These are phyloP conservation scores for Eptatretus burgeri DNA, from an alignment of 2,113 vertebrate species.

Conservation along the genomic window DNA sequence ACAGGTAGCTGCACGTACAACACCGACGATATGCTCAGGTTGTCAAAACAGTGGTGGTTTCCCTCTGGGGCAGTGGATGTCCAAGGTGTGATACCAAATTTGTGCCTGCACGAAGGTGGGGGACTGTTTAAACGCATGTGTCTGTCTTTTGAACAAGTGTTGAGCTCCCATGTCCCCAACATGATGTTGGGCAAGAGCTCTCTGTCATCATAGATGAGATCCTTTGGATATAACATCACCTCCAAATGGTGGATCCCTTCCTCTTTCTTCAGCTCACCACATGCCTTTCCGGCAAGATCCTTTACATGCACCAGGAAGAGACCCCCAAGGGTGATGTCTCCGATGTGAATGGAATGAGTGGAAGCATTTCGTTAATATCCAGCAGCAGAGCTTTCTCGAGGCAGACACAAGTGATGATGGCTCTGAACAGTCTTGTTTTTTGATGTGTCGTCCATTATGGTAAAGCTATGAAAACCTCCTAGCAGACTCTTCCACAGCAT, in stretches of 20 bases:
- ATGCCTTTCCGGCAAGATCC: too few relatives aligned
- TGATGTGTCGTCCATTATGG: too few relatives aligned
- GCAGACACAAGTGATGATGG: too few relatives aligned
- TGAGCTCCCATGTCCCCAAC: constrained; percentile 41
- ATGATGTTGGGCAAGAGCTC: constrained; percentile 46
- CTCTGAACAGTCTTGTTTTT: too few relatives aligned
- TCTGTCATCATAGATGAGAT: constrained; percentile 48
- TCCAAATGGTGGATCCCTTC: constrained; percentile 58
- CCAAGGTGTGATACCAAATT: constrained; percentile 31
- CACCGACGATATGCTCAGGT: constrained; percentile 40
- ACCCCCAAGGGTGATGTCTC: too few relatives aligned
- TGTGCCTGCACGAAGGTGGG: constrained; percentile 54
- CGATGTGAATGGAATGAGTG: too few relatives aligned
- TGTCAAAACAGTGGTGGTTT: constrained; percentile 30
- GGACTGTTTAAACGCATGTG: constrained; percentile 56
- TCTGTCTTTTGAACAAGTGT: constrained; percentile 60
- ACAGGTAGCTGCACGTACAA: constrained; percentile 51
- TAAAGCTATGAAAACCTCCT: too few relatives aligned
- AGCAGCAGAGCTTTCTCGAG: too few relatives aligned
- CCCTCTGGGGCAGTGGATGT: constrained; percentile 35
- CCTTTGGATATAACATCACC: constrained; percentile 59
- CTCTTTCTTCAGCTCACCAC: constrained; percentile 45
- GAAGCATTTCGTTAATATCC: too few relatives aligned
- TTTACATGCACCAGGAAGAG: too few relatives aligned
- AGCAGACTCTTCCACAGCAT: too few relatives aligned